phyloP scores from a whole-genome alignment of 2,113 vertebrate species.

The Merops nubicus region DNA sequence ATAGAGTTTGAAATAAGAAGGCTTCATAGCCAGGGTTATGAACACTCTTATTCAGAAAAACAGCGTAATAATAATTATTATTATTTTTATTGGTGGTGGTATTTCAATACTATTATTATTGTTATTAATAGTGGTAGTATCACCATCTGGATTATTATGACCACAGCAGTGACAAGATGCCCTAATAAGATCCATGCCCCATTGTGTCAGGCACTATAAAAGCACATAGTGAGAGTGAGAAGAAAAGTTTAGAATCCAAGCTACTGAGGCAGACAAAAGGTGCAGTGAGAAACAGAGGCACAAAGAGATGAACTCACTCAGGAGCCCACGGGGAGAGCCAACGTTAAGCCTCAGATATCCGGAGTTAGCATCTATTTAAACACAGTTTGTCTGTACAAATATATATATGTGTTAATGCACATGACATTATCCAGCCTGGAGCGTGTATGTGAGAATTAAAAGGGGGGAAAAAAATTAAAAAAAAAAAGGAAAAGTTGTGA shows the following conservation, averaged over 20 bases:
- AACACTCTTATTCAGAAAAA: background rate
- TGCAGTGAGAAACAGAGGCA: background rate
- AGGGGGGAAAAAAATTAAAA: background rate
- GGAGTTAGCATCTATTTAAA: background rate
- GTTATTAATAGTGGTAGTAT: background rate
- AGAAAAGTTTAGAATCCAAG: slow-evolving; percentile 25
- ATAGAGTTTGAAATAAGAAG: background rate
- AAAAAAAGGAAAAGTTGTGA: background rate
- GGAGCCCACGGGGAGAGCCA: background rate
- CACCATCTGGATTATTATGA: slow-evolving; percentile 23
- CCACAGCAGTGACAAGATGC: background rate
- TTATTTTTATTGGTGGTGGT: background rate
- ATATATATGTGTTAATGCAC: background rate
- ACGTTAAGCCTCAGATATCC: background rate
- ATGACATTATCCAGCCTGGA: background rate
- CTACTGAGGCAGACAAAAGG: slow-evolving; percentile 35
- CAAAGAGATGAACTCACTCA: background rate
- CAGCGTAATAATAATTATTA: background rate
- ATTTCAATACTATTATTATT: background rate
- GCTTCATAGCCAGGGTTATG: background rate
- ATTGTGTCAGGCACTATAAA: background rate
- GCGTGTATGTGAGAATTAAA: background rate
- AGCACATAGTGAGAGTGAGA: background rate
- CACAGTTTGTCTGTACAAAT: background rate
- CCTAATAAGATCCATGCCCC: background rate